phyloP scores from a whole-genome alignment of 2,797 vertebrate genomes.

The Alfaro cultratus region DNA sequence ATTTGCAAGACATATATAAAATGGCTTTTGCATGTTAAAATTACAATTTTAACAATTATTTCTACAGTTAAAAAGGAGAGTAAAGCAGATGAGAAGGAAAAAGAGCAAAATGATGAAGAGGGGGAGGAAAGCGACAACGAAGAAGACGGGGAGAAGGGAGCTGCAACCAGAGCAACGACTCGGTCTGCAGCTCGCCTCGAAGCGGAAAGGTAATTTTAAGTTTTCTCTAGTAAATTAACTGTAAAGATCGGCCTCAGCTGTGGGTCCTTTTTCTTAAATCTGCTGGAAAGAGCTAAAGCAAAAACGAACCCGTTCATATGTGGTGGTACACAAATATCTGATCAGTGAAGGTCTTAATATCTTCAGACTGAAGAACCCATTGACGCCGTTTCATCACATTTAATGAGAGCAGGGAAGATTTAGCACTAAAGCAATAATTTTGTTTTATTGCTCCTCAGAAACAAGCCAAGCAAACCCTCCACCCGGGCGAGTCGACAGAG shows the following conservation, averaged over 20 bases:
- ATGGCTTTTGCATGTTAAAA: not conserved
- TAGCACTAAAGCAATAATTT: conserved; percentile 51
- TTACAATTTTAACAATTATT: not conserved
- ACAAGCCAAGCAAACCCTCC: conserved; percentile 88
- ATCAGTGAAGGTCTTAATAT: conserved; percentile 5
- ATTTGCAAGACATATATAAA: not conserved
- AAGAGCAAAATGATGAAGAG: conserved; percentile 76
- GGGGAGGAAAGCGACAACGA: conserved; percentile 80
- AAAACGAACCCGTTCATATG: not conserved
- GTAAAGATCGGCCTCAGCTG: not conserved
- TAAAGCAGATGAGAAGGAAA: conserved; percentile 69
- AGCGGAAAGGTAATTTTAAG: conserved; percentile 86
- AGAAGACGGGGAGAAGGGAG: conserved; percentile 78
- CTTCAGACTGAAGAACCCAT: conserved; percentile 6
- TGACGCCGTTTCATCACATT: conserved; percentile 7
- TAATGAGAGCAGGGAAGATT: conserved; percentile 26
- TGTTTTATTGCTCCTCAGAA: conserved; percentile 80
- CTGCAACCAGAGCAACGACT: conserved; percentile 85
- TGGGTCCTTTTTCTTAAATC: not conserved
- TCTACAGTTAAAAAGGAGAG: conserved; percentile 67
- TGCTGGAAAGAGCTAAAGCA: not conserved
- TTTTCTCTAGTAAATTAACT: conserved; percentile 1
- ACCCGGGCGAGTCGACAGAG: conserved; percentile 88
- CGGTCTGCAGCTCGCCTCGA: conserved; percentile 88
- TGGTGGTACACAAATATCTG: not conserved